Conservation (phyloP, 2,113 vertebrate genomes). For the Leucopsar rothschildi region DNA sequence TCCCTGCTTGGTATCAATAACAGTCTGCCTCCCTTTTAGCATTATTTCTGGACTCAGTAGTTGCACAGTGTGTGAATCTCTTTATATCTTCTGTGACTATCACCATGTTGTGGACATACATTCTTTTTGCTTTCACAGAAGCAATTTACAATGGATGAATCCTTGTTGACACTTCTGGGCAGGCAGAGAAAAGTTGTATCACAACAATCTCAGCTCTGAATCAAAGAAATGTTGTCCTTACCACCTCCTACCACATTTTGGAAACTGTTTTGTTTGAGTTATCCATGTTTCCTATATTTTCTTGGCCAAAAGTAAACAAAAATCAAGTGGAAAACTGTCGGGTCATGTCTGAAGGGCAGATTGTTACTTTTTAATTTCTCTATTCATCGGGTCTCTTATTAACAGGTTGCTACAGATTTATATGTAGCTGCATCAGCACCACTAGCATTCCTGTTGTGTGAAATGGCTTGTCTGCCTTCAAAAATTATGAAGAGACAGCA, state of each 20-base stretch:
- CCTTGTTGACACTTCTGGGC: conserved; percentile 15
- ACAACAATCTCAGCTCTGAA: background rate
- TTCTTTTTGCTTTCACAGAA: conserved; percentile 19
- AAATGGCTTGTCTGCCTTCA: background rate
- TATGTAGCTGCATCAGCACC: background rate
- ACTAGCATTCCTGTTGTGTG: background rate
- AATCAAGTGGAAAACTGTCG: background rate
- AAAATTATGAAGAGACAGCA: background rate
- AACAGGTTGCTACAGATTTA: background rate
- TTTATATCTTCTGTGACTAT: conserved; percentile 36
- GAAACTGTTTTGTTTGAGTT: background rate
- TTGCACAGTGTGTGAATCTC: conserved; percentile 23
- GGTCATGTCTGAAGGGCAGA: background rate
- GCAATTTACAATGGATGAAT: conserved; percentile 21
- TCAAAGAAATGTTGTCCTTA: background rate
- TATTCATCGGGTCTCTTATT: background rate
- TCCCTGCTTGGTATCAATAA: conserved; percentile 53
- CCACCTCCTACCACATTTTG: background rate
- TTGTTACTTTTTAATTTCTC: background rate
- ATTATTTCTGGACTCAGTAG: conserved; percentile 8
- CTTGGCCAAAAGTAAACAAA: background rate
- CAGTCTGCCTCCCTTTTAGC: conserved; percentile 42
- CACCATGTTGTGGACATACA: background rate
- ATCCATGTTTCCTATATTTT: background rate
- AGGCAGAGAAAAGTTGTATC: background rate